These are phyloP conservation scores for Euspilapteryx auroguttella DNA, from an alignment of 2,888 invertebrate genomes.

Conservation along the genomic window DNA sequence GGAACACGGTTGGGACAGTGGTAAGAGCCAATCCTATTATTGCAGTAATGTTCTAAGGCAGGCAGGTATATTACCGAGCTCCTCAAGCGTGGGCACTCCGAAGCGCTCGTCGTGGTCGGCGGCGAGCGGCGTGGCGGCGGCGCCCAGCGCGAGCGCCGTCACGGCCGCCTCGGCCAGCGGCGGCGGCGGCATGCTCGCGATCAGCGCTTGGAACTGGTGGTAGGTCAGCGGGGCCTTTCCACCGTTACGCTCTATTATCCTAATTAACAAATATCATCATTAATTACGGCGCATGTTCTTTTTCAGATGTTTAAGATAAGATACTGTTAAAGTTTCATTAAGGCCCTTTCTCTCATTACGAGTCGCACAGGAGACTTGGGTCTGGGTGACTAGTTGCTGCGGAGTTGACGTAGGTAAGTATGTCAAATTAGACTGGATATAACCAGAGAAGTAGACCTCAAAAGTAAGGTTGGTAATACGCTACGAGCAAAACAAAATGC, in stretches of 20 bases:
- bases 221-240: constrained; percentile 84
- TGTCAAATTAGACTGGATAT: too few species aligned
- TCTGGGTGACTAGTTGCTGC: too few species aligned
- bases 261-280: constrained; percentile 17
- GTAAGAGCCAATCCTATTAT: too few species aligned
- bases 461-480: too few species aligned
- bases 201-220: constrained; percentile 81
- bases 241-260: constrained; percentile 80
- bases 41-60: not conserved
- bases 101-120: constrained; percentile 82
- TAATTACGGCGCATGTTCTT: not conserved
- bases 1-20: too few species aligned
- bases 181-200: constrained; percentile 77
- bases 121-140: constrained; percentile 68
- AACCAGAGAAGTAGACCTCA: too few species aligned
- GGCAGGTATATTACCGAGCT: constrained; percentile 63
- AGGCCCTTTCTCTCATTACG: too few species aligned
- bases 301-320: too few species aligned
- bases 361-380: too few species aligned
- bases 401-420: too few species aligned
- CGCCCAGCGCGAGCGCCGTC: constrained; percentile 52
- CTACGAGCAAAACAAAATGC: too few species aligned
- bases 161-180: constrained; percentile 65
- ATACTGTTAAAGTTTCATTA: too few species aligned
- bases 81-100: constrained; percentile 83